Percentiles rank a stretch among this genome's conserved stretches.
Conservation (phyloP, 2,797 vertebrate species). For the Mycteria americana region DNA sequence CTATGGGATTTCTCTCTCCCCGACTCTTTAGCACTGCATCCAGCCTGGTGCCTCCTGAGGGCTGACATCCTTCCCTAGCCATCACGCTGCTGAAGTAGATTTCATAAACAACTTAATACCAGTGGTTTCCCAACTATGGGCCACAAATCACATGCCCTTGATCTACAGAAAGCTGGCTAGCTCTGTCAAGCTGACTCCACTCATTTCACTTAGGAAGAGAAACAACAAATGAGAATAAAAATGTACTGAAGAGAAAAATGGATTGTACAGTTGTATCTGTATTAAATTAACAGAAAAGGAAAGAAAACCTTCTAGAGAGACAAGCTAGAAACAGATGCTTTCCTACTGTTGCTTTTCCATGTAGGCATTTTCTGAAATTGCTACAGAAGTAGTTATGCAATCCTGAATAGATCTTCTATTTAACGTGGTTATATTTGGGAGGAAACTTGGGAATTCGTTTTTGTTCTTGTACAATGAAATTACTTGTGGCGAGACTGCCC, state of each 20-base stretch:
- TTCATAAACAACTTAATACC: conserved; percentile 1
- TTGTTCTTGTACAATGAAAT: not conserved
- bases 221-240: not conserved
- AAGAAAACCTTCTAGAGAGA: not conserved
- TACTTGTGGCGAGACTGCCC: not conserved
- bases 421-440: not conserved
- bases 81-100: not conserved
- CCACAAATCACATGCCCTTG: conserved; percentile 19
- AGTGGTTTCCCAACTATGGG: not conserved
- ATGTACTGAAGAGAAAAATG: not conserved
- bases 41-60: not conserved
- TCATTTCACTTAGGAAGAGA: not conserved
- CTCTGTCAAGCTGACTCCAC: not conserved
- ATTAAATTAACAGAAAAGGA: not conserved
- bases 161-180: not conserved
- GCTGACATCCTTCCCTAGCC: not conserved
- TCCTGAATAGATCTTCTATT: not conserved
- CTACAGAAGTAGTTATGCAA: not conserved
- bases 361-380: not conserved
- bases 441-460: conserved; percentile 5
- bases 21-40: not conserved
- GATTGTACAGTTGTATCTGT: not conserved
- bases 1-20: not conserved
- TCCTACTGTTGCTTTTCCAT: not conserved
- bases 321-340: not conserved